These are phyloP conservation scores for Acrocyrtus sp. DNA, from an alignment of 2,888 invertebrate genomes.

Conservation along the genomic window DNA sequence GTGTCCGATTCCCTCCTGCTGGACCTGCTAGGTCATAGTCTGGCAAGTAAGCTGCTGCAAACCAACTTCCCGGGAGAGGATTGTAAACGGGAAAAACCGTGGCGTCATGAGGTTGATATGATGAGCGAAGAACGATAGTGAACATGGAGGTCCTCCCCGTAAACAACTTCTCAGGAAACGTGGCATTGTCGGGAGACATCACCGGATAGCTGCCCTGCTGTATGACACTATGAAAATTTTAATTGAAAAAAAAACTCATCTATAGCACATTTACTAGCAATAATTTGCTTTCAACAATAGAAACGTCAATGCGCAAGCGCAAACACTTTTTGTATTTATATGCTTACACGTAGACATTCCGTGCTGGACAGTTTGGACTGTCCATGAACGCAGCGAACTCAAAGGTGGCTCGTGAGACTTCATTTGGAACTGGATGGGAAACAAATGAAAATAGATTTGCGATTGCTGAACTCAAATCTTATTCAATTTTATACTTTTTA, in stretches of 20 bases:
- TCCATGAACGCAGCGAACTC: slow-evolving; percentile 70
- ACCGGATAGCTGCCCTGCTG: slow-evolving; percentile 86
- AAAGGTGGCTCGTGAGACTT: slow-evolving; percentile 69
- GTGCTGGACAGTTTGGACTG: slow-evolving; percentile 66
- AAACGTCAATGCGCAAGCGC: too few relatives aligned
- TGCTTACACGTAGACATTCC: slow-evolving; percentile 68
- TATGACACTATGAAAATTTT: too few relatives aligned
- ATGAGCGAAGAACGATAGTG: slow-evolving; percentile 64
- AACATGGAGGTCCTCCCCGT: slow-evolving; percentile 65
- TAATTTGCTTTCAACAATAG: too few relatives aligned
- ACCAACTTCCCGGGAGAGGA: slow-evolving; percentile 79
- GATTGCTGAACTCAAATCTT: too few relatives aligned
- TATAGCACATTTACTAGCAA: too few relatives aligned
- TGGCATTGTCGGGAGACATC: slow-evolving; percentile 82
- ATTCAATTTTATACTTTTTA: too few relatives aligned
- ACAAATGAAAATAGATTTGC: too few relatives aligned
- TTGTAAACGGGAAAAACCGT: slow-evolving; percentile 68
- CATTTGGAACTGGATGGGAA: too few relatives aligned
- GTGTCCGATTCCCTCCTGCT: slow-evolving; percentile 69
- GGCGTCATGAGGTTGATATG: slow-evolving; percentile 67
- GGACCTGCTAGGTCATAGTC: slow-evolving; percentile 68
- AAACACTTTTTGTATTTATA: too few relatives aligned
- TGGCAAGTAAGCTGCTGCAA: slow-evolving; percentile 75
- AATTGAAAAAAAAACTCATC: too few relatives aligned
- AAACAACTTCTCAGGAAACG: slow-evolving; percentile 76